A percentile compares a stretch with the other conserved stretches of the same genome.
phyloP scores from a whole-genome alignment of 2,888 invertebrate species.

The Yponomeuta cagnagella region DNA sequence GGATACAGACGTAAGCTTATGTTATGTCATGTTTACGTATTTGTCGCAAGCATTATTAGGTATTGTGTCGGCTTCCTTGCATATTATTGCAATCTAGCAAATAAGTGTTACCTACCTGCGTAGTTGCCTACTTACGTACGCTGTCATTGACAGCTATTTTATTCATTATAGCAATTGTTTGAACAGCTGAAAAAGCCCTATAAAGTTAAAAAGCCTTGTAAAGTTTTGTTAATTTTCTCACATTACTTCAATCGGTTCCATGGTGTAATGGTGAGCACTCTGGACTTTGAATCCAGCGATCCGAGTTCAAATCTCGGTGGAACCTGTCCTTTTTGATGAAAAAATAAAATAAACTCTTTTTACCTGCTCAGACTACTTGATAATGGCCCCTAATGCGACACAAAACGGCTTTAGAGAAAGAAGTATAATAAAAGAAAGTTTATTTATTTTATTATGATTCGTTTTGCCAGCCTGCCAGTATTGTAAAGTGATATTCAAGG shows the following conservation, averaged over 20 bases:
- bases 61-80: too few relatives aligned
- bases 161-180: not conserved
- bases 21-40: too few relatives aligned
- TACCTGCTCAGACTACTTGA: not conserved
- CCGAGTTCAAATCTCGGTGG: conserved; percentile 89
- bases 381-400: not conserved
- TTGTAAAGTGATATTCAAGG: too few relatives aligned
- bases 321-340: conserved; percentile 54
- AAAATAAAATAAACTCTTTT: not conserved
- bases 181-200: not conserved
- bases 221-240: not conserved
- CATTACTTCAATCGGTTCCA: conserved; percentile 43
- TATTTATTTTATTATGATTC: too few relatives aligned
- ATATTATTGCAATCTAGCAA: not conserved
- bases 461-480: too few relatives aligned
- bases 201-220: too few relatives aligned
- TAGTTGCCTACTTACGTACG: not conserved
- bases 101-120: not conserved
- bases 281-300: conserved; percentile 89
- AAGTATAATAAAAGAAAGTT: too few relatives aligned
- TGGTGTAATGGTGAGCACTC: conserved; percentile 85
- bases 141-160: not conserved
- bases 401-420: too few relatives aligned
- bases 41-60: too few relatives aligned
- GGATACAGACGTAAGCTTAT: too few relatives aligned